These are phyloP conservation scores for Leptinotarsa peninsularis DNA, from an alignment of 2,888 invertebrate species.

Conservation along the genomic window DNA sequence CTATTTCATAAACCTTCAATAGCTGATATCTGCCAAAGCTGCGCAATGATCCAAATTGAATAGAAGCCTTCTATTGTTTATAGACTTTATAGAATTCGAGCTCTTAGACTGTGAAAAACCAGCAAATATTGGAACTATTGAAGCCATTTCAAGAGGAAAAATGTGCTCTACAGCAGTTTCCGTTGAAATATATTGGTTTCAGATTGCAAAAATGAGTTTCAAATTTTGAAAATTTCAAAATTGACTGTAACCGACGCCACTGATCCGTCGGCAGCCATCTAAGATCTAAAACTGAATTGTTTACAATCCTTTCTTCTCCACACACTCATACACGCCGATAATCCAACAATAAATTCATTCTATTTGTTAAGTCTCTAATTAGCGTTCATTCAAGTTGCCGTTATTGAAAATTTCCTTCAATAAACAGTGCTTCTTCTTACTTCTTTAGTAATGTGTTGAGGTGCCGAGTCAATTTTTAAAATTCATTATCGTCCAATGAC, in stretches of 20 bases:
- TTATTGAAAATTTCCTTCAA: slow-evolving; percentile 42
- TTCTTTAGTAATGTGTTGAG: slow-evolving; percentile 41
- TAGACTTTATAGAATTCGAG: too few species aligned
- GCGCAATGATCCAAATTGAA: too few species aligned
- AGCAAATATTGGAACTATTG: too few species aligned
- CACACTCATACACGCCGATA: slow-evolving; percentile 32
- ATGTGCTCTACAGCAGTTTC: too few species aligned
- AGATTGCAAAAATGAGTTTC: too few species aligned
- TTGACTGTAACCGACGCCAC: slow-evolving; percentile 26
- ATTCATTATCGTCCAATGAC: slow-evolving; percentile 43
- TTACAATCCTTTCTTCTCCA: slow-evolving; percentile 41
- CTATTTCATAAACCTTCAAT: too few species aligned
- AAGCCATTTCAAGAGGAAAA: too few species aligned
- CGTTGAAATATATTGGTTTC: too few species aligned
- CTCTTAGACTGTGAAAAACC: too few species aligned
- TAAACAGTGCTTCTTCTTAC: slow-evolving; percentile 41
- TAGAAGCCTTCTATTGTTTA: too few species aligned
- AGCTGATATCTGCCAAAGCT: too few species aligned
- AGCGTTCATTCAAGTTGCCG: slow-evolving; percentile 46
- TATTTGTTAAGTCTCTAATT: slow-evolving; percentile 49
- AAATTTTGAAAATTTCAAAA: background rate
- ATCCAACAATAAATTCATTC: slow-evolving; percentile 46
- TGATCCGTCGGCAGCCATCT: slow-evolving; percentile 32
- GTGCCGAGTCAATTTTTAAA: slow-evolving; percentile 42
- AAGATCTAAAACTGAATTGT: slow-evolving; percentile 46